phyloP scores from a whole-genome alignment of 2,888 invertebrate species.

The Drosophila hamatofila region DNA sequence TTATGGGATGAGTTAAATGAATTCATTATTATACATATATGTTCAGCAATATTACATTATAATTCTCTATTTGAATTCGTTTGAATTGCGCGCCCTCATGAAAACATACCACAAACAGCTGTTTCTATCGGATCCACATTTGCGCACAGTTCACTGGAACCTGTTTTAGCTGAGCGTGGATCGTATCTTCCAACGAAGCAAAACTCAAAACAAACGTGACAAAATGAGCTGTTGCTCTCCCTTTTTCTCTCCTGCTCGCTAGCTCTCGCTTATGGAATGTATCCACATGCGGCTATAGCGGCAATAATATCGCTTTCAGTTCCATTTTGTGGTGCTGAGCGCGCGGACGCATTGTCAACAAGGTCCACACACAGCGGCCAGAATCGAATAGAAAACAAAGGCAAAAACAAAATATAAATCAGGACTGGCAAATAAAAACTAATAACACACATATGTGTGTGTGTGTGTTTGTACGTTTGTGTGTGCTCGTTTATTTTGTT shows the following conservation, averaged over 20 bases:
- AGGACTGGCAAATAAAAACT: conserved; percentile 37
- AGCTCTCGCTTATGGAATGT: conserved; percentile 36
- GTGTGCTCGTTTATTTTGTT: conserved; percentile 15
- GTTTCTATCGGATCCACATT: conserved; percentile 35
- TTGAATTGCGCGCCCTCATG: conserved; percentile 38
- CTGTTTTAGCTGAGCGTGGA: conserved; percentile 15
- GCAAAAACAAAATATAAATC: conserved; percentile 21
- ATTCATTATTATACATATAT: no score
- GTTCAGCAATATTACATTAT: no score
- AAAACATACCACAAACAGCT: conserved; percentile 44
- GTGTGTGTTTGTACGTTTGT: conserved; percentile 5
- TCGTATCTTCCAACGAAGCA: conserved; percentile 26
- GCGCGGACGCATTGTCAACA: conserved; percentile 78
- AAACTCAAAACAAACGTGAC: conserved; percentile 52
- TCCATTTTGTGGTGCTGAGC: conserved; percentile 72
- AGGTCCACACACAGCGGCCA: conserved; percentile 24
- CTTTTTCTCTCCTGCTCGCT: not conserved
- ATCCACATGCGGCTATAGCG: conserved; percentile 49
- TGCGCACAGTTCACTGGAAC: conserved; percentile 6
- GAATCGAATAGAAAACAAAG: conserved; percentile 35
- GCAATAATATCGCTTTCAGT: conserved; percentile 68
- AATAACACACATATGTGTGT: not conserved
- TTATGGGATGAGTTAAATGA: no score
- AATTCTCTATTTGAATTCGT: conserved; percentile 5
- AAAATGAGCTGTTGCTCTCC: conserved; percentile 27